These are phyloP conservation scores for Strix aluco DNA, from an alignment of 2,113 vertebrate species.

Conservation along the genomic window DNA sequence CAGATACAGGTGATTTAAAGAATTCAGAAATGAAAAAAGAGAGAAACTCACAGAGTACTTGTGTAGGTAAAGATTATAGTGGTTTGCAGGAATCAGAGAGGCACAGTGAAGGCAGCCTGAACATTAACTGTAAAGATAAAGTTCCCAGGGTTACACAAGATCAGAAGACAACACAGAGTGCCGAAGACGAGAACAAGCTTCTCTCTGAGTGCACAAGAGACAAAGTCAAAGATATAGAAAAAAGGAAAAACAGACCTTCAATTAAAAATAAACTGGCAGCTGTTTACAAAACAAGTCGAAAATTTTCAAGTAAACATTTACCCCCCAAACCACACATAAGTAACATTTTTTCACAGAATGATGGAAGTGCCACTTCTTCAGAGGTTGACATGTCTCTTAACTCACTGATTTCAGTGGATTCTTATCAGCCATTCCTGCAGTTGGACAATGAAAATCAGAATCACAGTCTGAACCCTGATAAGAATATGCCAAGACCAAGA, in stretches of 20 bases:
- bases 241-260: conserved; percentile 65
- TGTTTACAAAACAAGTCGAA: conserved; percentile 68
- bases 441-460: conserved; percentile 15
- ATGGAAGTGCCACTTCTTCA: not conserved
- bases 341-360: conserved; percentile 71
- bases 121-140: not conserved
- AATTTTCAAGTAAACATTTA: conserved; percentile 70
- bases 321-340: conserved; percentile 67
- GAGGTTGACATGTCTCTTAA: not conserved
- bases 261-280: conserved; percentile 67
- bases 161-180: not conserved
- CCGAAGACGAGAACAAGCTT: conserved; percentile 40
- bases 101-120: not conserved
- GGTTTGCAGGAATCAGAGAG: not conserved
- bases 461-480: not conserved
- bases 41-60: not conserved
- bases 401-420: not conserved
- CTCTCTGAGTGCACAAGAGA: conserved; percentile 13
- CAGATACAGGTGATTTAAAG: not conserved
- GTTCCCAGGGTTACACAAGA: not conserved
- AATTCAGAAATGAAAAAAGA: not conserved
- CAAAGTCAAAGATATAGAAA: conserved; percentile 63
- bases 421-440: not conserved
- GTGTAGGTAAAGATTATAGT: not conserved
- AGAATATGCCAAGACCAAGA: not conserved